Evolutionary conservation across 2,797 vertebrate genomes (phyloP).

Genomic region (Onychomys torridus): DNA sequence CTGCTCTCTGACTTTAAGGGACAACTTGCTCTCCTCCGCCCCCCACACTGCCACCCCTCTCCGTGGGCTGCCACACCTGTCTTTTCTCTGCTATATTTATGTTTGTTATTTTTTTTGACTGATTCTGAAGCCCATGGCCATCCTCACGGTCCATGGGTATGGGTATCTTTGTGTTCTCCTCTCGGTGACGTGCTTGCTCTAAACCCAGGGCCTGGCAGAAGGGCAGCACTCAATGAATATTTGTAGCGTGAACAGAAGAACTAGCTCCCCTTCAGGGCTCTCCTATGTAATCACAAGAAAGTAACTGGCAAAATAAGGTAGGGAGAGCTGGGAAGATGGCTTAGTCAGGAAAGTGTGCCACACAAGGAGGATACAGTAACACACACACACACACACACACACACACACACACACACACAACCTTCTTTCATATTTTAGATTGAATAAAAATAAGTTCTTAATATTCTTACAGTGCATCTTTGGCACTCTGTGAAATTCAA

Average conservation of each 20-base stretch:
- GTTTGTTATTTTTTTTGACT: not conserved
- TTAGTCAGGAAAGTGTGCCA: not conserved
- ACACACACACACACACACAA: not conserved
- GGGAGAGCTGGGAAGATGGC: not conserved
- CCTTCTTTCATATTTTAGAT: constrained; percentile 1
- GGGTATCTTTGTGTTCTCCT: constrained; percentile 4
- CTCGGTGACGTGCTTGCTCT: not conserved
- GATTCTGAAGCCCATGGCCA: not conserved
- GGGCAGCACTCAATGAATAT: not conserved
- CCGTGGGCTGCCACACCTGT: not conserved
- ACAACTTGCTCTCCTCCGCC: not conserved
- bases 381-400: not conserved
- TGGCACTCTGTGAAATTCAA: not conserved
- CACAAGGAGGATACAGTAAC: not conserved
- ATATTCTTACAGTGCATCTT: constrained; percentile 13
- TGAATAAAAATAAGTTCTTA: not conserved
- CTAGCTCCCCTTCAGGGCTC: not conserved
- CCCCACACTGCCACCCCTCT: not conserved
- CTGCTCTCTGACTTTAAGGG: not conserved
- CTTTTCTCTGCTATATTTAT: not conserved
- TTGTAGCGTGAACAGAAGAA: not conserved
- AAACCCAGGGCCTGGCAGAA: not conserved
- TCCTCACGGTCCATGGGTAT: not conserved
- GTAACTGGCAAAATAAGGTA: not conserved
- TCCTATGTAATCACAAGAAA: not conserved